These are phyloP conservation scores for Thalassarche chlororhynchos DNA, from an alignment of 2,113 vertebrate species.

Conservation along the genomic window DNA sequence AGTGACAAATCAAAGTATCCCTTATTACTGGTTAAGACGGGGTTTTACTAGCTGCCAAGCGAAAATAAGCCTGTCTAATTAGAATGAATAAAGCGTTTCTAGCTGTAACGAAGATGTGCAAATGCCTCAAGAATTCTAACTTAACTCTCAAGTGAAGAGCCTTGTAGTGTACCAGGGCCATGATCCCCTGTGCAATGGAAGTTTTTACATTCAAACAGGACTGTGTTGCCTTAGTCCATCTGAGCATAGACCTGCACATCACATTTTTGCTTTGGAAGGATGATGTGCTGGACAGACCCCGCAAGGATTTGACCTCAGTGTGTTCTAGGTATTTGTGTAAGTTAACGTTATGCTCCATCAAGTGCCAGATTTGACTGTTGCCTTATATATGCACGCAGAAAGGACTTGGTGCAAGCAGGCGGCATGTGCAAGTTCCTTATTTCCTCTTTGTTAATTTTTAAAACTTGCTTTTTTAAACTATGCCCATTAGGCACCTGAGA, in stretches of 20 bases:
- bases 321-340: not conserved
- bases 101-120: not conserved
- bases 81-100: not conserved
- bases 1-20: not conserved
- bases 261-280: not conserved
- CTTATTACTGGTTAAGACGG: not conserved
- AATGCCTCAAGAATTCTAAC: not conserved
- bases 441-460: not conserved
- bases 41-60: not conserved
- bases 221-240: not conserved
- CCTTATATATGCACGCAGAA: rapidly evolving
- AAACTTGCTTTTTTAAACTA: not conserved
- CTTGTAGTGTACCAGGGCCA: rapidly evolving
- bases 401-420: not conserved
- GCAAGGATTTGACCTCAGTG: not conserved
- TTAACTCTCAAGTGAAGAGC: not conserved
- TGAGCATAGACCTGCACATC: not conserved
- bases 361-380: not conserved
- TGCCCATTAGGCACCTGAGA: not conserved
- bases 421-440: not conserved
- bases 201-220: no score
- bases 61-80: not conserved
- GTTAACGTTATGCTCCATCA: not conserved
- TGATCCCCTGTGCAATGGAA: no score
- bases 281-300: not conserved